Evolutionary conservation across 2,797 vertebrate species (phyloP).

Genomic region (Apogon talboti): DNA sequence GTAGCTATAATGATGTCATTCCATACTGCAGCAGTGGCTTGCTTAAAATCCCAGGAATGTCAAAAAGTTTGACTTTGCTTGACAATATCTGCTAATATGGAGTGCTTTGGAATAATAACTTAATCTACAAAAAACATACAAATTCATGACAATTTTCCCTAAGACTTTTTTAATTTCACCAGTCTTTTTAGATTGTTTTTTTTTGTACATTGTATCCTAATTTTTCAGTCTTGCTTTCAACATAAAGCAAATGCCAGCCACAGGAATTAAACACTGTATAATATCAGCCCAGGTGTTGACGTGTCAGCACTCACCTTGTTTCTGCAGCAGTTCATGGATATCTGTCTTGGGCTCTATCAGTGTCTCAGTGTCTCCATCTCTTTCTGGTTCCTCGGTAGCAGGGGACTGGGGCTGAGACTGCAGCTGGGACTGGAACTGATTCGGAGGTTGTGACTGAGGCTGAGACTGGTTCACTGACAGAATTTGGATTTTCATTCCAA

Average conservation of each 20-base stretch:
- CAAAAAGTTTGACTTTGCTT: not conserved
- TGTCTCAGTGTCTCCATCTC: conserved; percentile 80
- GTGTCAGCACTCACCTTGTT: conserved; percentile 83
- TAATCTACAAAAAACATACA: not conserved
- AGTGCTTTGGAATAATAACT: not conserved
- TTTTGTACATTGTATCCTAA: too few relatives aligned
- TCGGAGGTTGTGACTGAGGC: conserved; percentile 59
- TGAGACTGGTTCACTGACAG: conserved; percentile 81
- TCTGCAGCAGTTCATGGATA: conserved; percentile 92
- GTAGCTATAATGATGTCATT: conserved; percentile 34
- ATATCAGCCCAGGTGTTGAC: not conserved
- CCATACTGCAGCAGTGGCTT: not conserved
- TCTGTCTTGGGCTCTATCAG: conserved; percentile 85
- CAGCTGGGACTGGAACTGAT: conserved; percentile 55
- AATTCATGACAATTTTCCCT: not conserved
- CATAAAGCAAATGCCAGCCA: too few relatives aligned
- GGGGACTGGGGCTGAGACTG: conserved; percentile 66
- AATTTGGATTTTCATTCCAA: conserved; percentile 83
- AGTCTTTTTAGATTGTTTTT: too few relatives aligned
- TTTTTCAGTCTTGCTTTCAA: too few relatives aligned
- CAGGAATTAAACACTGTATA: too few relatives aligned
- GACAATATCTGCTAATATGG: conserved; percentile 4
- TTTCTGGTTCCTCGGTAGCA: conserved; percentile 77
- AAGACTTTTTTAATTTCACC: not conserved
- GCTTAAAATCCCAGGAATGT: not conserved